Evolutionary conservation across 2,888 invertebrate genomes (phyloP).

Genomic region (Ennomos erosarius): DNA sequence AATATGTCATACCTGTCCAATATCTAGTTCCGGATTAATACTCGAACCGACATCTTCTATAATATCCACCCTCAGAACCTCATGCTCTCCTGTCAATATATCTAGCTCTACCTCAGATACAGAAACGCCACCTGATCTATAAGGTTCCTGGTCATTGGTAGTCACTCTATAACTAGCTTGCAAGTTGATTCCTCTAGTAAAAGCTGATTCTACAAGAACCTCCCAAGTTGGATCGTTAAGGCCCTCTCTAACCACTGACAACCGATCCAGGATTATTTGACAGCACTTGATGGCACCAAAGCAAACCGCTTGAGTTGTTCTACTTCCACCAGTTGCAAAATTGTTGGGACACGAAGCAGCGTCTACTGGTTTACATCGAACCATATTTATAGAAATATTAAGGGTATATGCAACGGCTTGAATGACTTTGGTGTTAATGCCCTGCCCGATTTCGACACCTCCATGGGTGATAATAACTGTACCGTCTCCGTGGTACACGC

Average conservation of each 20-base stretch:
- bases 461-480: slow-evolving; percentile 89
- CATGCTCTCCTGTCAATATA: slow-evolving; percentile 89
- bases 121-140: slow-evolving; percentile 82
- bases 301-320: slow-evolving; percentile 59
- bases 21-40: slow-evolving; percentile 87
- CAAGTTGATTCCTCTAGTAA: slow-evolving; percentile 62
- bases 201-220: slow-evolving; percentile 78
- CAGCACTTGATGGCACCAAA: slow-evolving; percentile 76
- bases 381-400: slow-evolving; percentile 86
- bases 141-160: slow-evolving; percentile 55
- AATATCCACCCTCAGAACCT: slow-evolving; percentile 86
- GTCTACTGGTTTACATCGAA: slow-evolving; percentile 88
- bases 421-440: slow-evolving; percentile 89
- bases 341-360: slow-evolving; percentile 87
- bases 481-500: slow-evolving; percentile 89
- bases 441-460: slow-evolving; percentile 93
- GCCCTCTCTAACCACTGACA: slow-evolving; percentile 70
- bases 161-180: slow-evolving; percentile 63
- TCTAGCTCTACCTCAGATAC: slow-evolving; percentile 90
- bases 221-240: slow-evolving; percentile 81
- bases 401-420: slow-evolving; percentile 88
- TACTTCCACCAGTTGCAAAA: slow-evolving; percentile 87
- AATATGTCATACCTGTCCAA: slow-evolving; percentile 83
- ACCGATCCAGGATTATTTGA: slow-evolving; percentile 75
- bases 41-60: slow-evolving; percentile 88